Evolutionary conservation across 1,140 invertebrate species (phyloP), one percentile per base, ranked within the genome.

Genomic region (Hestina assimilis): DNA sequence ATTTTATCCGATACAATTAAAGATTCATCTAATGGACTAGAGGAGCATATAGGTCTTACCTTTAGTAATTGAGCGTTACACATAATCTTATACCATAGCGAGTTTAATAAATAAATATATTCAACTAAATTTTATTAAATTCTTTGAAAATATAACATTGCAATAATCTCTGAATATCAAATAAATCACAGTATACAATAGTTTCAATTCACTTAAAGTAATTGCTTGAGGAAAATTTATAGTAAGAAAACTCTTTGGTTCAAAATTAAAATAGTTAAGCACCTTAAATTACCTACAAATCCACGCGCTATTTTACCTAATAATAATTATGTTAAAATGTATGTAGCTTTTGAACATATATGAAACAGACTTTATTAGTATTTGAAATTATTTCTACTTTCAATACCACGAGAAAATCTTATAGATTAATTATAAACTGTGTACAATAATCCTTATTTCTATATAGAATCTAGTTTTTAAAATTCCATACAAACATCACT

Each of bases 1-100:
- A 23, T 56, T 40, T 47, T 21, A 35, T 54, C 40, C 40, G 19
- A 31, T 31, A 26, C 40, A 56, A 50, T 47, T 33, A 26, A 33
- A 63, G 24, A 64, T 59, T 57, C 23, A 63, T 53, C 59, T 67
- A 69, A 69, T 69, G 56, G 60, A 72, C 65, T 69, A 72, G 57
- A 41, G 60, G 69, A 63, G 48, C 55, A 50, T 52, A 41, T 69
- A 59, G 60, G 62, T 46, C 58, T 64, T 72, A 72, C 20, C 54
- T 57, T 64, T 73, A 78, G 63, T 80, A 80, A 80, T 80, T 80
- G 77, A 80, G 77, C 77, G 63, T 68, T 58, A 69, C 54, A 69
- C 50, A 40, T 45, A 59, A 59, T 15, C 23, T 26, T 51, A 48
- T 31, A 35, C 3, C 24, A 23, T n/a, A 38, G 33, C 33, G 7